Base-by-base conservation (phyloP, 30 jellyfish, hydroid and myxozoan genomes). In the Pseudorhiza aurosa region DNA sequence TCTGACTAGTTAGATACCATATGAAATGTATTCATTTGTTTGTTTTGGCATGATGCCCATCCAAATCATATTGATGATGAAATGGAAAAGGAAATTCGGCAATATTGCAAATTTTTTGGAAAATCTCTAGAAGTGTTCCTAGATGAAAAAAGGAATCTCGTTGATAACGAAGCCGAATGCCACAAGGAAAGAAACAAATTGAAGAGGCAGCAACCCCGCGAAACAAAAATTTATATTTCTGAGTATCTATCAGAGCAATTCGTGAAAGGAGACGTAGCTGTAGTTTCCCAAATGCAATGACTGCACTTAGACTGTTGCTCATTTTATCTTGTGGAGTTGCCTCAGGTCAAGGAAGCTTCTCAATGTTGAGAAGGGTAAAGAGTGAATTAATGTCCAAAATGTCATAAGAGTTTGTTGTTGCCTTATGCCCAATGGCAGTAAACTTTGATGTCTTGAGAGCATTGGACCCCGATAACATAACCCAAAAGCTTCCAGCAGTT, bases 271-370 rank as follows among this genome's bases (percentile, higher is more conserved):
- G 68, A 53, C 17, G 68, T 53, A 53, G 68, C 68, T 53, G 68
- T 59, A 64, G 4, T 9, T 64, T 64, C 32, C 77, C 77, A n/a
- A 64, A 64, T 39, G 77, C 46, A 19, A 64, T 71, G 72, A 71
- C 32, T 33, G 85, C 85, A 3, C 44, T 71, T 25, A 71, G 72
- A 46, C 35, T 71, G 44, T 46, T 71, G 85, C 44, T 71, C 36
- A 71, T 73, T 10, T 73, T 73, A 44, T 76, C 87, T 5, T 73
- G 87, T 43, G 56, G 87, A 19, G 64, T 57, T 73, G 87, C 87
- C 77, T 49, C 87, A 8, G 87, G 75, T 6, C 62, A 73, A 73
- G 53, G 62, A 73, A 53, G 77, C 29, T 73, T 73, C 87, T 73
- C 87, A 73, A 33, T 73, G 24, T 32, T 73, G 75, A 73, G 53